These are phyloP conservation scores for Pandemis heparana DNA, from an alignment of 2,888 invertebrate genomes.

Conservation along the genomic window DNA sequence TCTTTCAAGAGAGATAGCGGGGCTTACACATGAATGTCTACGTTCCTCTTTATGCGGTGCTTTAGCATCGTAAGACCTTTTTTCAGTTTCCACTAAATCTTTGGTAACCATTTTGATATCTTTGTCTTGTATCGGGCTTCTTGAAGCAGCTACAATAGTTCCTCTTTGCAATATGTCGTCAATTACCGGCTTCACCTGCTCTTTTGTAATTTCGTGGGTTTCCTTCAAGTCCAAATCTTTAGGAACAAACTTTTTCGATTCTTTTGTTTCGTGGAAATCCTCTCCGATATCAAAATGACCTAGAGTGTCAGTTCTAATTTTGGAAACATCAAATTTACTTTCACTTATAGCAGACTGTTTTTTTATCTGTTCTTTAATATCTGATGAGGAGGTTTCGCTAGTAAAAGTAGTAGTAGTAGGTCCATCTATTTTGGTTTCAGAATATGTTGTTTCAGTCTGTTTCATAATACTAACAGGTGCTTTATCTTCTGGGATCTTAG, in stretches of 20 bases:
- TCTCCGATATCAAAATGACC: slow-evolving; percentile 70
- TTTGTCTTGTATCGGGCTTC: slow-evolving; percentile 74
- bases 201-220: slow-evolving; percentile 71
- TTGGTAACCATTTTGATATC: slow-evolving; percentile 70
- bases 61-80: slow-evolving; percentile 79
- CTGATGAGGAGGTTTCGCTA: slow-evolving; percentile 50
- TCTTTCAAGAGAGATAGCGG: slow-evolving; percentile 79
- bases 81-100: slow-evolving; percentile 75
- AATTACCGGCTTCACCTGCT: slow-evolving; percentile 76
- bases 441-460: slow-evolving; percentile 59
- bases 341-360: slow-evolving; percentile 51
- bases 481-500: slow-evolving; percentile 42
- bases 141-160: slow-evolving; percentile 69
- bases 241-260: slow-evolving; percentile 58
- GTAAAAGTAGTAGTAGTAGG: slow-evolving; percentile 53
- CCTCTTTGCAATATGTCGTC: slow-evolving; percentile 79
- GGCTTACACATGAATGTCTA: slow-evolving; percentile 80
- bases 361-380: slow-evolving; percentile 54
- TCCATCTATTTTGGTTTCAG: slow-evolving; percentile 53
- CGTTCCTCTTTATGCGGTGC: slow-evolving; percentile 78
- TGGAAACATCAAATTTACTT: slow-evolving; percentile 73
- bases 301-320: slow-evolving; percentile 76
- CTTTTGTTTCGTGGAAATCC: slow-evolving; percentile 56
- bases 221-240: slow-evolving; percentile 65
- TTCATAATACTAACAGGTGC: slow-evolving; percentile 56